These are phyloP conservation scores for Nemotelus pantherinus DNA, from an alignment of 2,888 invertebrate species.

Conservation along the genomic window DNA sequence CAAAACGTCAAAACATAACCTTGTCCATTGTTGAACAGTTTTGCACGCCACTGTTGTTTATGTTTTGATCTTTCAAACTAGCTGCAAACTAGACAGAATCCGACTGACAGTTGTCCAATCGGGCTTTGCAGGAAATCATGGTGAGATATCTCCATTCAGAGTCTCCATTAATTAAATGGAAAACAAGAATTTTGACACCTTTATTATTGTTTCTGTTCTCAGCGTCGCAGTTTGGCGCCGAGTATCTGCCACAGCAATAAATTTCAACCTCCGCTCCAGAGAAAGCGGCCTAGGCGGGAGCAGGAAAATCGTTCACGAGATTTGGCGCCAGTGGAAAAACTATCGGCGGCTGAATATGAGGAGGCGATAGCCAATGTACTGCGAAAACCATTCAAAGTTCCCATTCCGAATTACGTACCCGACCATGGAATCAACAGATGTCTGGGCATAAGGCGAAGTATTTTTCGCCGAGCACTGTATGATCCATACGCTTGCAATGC, in stretches of 20 bases:
- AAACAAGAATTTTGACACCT: background rate
- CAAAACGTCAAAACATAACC: slow-evolving; percentile 16
- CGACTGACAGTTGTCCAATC: too few relatives aligned
- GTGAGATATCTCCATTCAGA: too few relatives aligned
- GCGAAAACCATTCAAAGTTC: slow-evolving; percentile 89
- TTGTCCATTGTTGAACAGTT: background rate
- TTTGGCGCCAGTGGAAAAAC: slow-evolving; percentile 52
- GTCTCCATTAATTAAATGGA: background rate
- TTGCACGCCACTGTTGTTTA: background rate
- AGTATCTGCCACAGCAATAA: slow-evolving; percentile 72
- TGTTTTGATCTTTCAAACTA: too few relatives aligned
- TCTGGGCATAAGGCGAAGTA: slow-evolving; percentile 77
- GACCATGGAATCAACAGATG: slow-evolving; percentile 76
- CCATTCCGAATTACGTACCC: slow-evolving; percentile 88
- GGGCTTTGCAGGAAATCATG: too few relatives aligned
- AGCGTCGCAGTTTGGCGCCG: slow-evolving; percentile 79
- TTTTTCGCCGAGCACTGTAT: slow-evolving; percentile 76
- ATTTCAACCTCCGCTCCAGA: slow-evolving; percentile 68
- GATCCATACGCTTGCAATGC: slow-evolving; percentile 94
- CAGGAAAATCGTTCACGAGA: slow-evolving; percentile 60
- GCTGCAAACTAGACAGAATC: too few relatives aligned
- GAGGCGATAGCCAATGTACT: slow-evolving; percentile 83
- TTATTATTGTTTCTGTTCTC: background rate
- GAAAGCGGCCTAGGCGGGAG: slow-evolving; percentile 66
- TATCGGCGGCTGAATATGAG: slow-evolving; percentile 73